Evolutionary conservation across 2,797 vertebrate genomes (phyloP).

Genomic region (Brachyrhaphis roseni): DNA sequence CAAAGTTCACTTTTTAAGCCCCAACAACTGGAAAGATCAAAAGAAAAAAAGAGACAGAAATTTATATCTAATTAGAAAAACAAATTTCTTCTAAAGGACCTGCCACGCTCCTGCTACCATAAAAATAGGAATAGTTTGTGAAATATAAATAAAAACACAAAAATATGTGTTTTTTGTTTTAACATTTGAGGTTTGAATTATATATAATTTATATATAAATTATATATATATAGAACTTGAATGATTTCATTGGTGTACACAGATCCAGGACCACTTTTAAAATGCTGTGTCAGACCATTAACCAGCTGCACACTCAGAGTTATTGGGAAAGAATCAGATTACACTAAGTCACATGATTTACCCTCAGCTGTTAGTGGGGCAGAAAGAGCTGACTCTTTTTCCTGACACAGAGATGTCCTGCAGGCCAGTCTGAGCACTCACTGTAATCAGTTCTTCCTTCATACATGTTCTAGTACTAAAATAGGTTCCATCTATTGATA

Average conservation of each 20-base stretch:
- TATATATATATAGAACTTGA: background rate
- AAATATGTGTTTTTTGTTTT: background rate
- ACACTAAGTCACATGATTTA: slow-evolving; percentile 59
- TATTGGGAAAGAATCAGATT: slow-evolving; percentile 37
- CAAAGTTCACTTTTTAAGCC: background rate
- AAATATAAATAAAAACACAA: background rate
- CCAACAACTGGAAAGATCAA: background rate
- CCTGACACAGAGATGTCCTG: slow-evolving; percentile 16
- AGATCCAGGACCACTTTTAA: background rate
- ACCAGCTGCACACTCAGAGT: background rate
- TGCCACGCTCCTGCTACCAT: background rate
- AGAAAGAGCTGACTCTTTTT: slow-evolving; percentile 49
- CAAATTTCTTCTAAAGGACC: background rate
- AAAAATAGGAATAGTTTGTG: background rate
- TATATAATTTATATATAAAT: too few species aligned
- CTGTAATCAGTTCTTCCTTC: background rate
- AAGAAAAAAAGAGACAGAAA: background rate
- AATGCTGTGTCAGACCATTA: background rate
- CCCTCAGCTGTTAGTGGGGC: slow-evolving; percentile 15
- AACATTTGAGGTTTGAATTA: background rate
- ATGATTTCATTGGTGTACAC: background rate
- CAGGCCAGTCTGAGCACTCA: background rate
- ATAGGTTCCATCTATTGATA: background rate
- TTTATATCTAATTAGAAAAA: background rate
- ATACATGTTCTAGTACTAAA: background rate